These are phyloP conservation scores for Heterotilapia buettikoferi DNA, from an alignment of 2,113 vertebrate genomes.

Conservation along the genomic window DNA sequence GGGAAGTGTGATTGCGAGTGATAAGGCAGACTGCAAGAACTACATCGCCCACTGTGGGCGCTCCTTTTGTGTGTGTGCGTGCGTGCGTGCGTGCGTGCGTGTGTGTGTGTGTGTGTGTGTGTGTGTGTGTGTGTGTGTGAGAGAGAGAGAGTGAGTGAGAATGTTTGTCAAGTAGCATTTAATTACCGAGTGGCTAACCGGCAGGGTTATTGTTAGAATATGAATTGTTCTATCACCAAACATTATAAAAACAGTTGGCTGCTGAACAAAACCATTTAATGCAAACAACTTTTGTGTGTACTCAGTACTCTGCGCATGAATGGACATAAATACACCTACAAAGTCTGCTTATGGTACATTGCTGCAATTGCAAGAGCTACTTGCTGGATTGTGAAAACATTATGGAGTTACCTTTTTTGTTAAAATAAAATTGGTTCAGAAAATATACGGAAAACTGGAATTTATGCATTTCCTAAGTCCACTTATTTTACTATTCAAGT, in stretches of 20 bases:
- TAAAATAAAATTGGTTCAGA: neutral
- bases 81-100: neutral
- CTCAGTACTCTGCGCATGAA: neutral
- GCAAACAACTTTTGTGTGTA: neutral
- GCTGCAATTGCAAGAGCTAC: neutral
- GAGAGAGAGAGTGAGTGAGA: neutral
- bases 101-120: neutral
- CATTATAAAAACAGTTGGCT: neutral
- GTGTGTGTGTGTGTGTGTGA: neutral
- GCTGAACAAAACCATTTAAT: neutral
- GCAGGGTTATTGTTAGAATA: neutral
- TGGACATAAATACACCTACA: neutral
- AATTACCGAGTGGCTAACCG: neutral
- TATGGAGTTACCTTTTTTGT: neutral
- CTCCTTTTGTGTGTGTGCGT: neutral
- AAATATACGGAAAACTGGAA: neutral
- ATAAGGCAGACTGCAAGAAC: no score
- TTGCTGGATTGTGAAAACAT: neutral
- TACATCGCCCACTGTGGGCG: neutral
- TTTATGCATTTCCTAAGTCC: neutral
- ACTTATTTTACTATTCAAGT: neutral
- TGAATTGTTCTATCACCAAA: neutral
- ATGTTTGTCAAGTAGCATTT: neutral
- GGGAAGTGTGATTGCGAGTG: slow-evolving; percentile 47
- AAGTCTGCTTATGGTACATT: neutral